Evolutionary conservation across 2,797 vertebrate genomes (phyloP).

Genomic region (Coracias cyanogaster): DNA sequence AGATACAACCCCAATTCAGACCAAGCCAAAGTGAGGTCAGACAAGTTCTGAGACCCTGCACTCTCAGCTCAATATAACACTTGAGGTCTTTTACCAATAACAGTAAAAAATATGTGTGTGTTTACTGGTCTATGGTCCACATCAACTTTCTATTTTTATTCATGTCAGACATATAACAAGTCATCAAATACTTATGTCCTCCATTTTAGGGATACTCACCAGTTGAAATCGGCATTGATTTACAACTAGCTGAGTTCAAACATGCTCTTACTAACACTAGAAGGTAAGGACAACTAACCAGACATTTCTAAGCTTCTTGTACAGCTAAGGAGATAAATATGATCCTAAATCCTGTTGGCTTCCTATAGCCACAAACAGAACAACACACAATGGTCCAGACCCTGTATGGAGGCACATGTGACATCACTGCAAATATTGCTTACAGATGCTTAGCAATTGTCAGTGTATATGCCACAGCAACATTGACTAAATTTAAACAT

Average conservation of each 20-base stretch:
- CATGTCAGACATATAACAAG: background rate
- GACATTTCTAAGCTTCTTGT: background rate
- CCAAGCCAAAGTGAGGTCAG: background rate
- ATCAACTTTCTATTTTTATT: background rate
- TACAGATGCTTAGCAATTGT: background rate
- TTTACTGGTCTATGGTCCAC: background rate
- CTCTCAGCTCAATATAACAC: background rate
- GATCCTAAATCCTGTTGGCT: rapidly evolving
- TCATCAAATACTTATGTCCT: background rate
- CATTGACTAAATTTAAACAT: background rate
- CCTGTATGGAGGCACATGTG: background rate
- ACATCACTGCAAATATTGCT: background rate
- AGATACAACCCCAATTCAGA: background rate
- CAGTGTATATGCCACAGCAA: background rate
- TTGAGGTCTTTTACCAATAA: background rate
- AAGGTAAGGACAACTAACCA: background rate
- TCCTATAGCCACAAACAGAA: background rate
- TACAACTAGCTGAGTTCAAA: background rate
- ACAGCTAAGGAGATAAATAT: background rate
- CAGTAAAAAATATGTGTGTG: background rate
- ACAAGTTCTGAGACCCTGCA: background rate
- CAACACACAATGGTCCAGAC: background rate
- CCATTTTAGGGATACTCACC: background rate
- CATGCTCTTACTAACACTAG: background rate
- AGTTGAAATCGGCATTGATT: background rate